Evolutionary conservation across 1,140 invertebrate species (phyloP).

Genomic region (Camponotus floridanus): DNA sequence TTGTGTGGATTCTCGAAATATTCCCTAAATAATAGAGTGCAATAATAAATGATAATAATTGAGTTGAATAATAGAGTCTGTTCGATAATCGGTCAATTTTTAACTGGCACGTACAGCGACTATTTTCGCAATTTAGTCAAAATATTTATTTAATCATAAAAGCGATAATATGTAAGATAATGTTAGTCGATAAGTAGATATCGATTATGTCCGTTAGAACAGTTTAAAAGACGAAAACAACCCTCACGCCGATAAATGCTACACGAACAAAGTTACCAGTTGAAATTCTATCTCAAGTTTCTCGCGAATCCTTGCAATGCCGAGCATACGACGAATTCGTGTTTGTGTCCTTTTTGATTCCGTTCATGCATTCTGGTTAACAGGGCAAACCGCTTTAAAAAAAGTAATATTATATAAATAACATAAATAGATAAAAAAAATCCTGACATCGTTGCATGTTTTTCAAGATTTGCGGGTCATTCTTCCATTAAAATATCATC

Average conservation of each 20-base stretch:
- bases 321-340: conserved; percentile 35
- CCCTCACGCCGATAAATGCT: conserved; percentile 34
- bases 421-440: neutral
- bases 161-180: neutral
- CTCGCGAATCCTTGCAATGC: conserved; percentile 37
- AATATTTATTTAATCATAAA: neutral
- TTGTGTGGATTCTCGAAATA: neutral
- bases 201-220: conserved; percentile 19
- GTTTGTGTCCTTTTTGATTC: conserved; percentile 5
- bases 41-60: neutral
- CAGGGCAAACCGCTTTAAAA: conserved; percentile 7
- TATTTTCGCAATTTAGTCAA: neutral
- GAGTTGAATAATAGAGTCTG: too few relatives aligned
- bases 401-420: conserved; percentile 9
- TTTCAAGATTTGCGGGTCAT: conserved; percentile 13
- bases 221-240: conserved; percentile 32
- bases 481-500: neutral
- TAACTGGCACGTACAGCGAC: neutral
- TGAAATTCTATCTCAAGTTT: conserved; percentile 44
- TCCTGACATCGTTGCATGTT: neutral
- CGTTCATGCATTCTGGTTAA: conserved; percentile 29
- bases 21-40: neutral
- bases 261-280: conserved; percentile 33
- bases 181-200: conserved; percentile 15
- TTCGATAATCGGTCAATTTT: conserved; percentile 14